Base-by-base conservation (phyloP, 2,888 invertebrate genomes). In the Malacosoma neustria region DNA sequence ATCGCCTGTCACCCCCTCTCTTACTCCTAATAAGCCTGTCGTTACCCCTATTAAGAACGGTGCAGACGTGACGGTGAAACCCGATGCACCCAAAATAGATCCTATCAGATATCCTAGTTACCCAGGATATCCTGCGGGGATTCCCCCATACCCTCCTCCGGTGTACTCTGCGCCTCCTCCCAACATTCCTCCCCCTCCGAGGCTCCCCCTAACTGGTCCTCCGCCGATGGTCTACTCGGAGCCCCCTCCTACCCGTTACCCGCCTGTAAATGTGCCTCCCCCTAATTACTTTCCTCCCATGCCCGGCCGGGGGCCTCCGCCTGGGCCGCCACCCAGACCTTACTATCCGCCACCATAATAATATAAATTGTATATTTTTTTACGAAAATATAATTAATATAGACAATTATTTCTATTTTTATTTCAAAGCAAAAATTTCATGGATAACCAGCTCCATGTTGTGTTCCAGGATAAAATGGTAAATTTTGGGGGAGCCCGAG, bases 291-390 rank as follows among this genome's bases (percentile, higher is more conserved):
- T 68, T 57, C 65, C 74, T 3, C 67, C 71, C 1, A 42, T 67
- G 13, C 63, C 64, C 0, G 63, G 66, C 1, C 58, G 65, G 14
- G 61, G 63, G 0, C 60, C 56, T 3, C 69, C 62, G 9, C 71
- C 70, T 0, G 61, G 69, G 0, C 74, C 65, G 4, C 77, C 76
- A 34, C 70, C 62, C 11, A 51, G 82, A 29, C 77, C 81, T 1
- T 85, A 82, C 46, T 84, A 79, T 46, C 84, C 79, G 35, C 84
- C 85, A 29, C 76, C 81, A 41, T 84, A 72, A 72, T 54, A 55
- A 54, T 51, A 53, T 63, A 64, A 56, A 49, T 50, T 63, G 49
- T 61, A 61, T 66, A 65, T 63, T 68, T 76, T 59, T 79, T 70
- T 77, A 76, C 71, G 51, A 59, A 73, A 77, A 75, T 77, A 77